Percentiles rank a stretch among this genome's conserved stretches.
Conservation (phyloP, 2,888 invertebrate species). For the Plebejus melissa region DNA sequence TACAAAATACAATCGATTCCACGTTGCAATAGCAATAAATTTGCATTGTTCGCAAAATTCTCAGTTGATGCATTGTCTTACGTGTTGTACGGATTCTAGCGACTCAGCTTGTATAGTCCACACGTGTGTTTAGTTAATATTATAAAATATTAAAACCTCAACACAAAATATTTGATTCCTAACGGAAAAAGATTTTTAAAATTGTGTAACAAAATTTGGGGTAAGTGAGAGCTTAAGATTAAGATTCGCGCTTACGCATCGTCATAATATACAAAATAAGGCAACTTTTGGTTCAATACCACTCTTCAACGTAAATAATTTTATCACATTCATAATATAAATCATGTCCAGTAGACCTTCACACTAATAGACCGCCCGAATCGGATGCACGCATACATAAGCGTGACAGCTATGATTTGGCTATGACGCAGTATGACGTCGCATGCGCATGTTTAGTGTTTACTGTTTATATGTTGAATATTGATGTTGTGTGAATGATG, state of each 20-base stretch:
- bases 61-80: constrained; percentile 3
- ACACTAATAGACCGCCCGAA: no score
- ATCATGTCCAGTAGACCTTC: background rate
- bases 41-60: constrained; percentile 13
- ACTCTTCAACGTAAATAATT: no score
- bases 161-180: background rate
- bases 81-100: background rate
- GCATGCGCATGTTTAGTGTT: no score
- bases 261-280: background rate
- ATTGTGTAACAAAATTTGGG: background rate
- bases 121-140: background rate
- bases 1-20: background rate
- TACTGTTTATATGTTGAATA: no score
- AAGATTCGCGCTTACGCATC: background rate
- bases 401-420: no score
- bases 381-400: no score
- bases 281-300: no score
- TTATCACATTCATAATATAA: no score
- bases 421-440: no score
- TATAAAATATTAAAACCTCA: background rate
- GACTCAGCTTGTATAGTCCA: background rate
- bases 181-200: background rate
- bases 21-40: background rate
- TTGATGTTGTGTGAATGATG: no score
- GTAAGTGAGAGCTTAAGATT: background rate